Evolutionary conservation across 2,113 vertebrate genomes (phyloP), one percentile per base, ranked within the genome.

Genomic region (Poeciliopsis turrubarensis): DNA sequence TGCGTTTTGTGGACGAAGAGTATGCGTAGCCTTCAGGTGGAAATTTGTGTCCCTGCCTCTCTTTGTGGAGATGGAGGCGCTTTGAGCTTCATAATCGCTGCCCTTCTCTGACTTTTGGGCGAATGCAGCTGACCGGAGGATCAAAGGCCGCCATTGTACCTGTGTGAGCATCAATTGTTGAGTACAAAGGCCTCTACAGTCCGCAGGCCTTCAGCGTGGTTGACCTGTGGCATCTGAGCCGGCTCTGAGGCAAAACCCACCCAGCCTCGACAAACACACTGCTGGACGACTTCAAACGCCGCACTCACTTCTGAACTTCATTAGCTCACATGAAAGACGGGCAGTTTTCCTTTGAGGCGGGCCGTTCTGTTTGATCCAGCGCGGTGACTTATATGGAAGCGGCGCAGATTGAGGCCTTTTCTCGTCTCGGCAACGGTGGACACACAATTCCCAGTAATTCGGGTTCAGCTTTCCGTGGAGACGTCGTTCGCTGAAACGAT

Each of bases 291-390:
- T 89, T 92, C 88, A 89, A 90, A 89, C 81, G 27, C 44, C 17
- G 68, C 75, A 64, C 80, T 77, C 44, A 31, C 70, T 69, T 60
- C 83, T 81, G 75, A 82, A 89, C 87, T 85, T 89, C 88, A 92
- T 91, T 91, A 90, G 75, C 84, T 84, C 82, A 91, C 85, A 90
- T 92, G 88, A 92, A 91, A 92, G 89, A 85, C 67, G 68, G 62
- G 77, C 26, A 54, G 80, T 75, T 81, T 77, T 81, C 60, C 72
- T 77, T 72, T 73, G 62, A 86, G 83, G 61, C 47, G 22, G 76
- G 81, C 66, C 9, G 71, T 61, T 37, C 73, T 62, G 65, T 93
- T 89, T 91, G 82, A 93, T 89, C 85, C 80, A 81, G 86, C 64
- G 80, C 90, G 87, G 60, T 88, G 86, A 90, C 77, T 76, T 75